Conservation (phyloP, 2,888 invertebrate species). For the Ophion ellenae region DNA sequence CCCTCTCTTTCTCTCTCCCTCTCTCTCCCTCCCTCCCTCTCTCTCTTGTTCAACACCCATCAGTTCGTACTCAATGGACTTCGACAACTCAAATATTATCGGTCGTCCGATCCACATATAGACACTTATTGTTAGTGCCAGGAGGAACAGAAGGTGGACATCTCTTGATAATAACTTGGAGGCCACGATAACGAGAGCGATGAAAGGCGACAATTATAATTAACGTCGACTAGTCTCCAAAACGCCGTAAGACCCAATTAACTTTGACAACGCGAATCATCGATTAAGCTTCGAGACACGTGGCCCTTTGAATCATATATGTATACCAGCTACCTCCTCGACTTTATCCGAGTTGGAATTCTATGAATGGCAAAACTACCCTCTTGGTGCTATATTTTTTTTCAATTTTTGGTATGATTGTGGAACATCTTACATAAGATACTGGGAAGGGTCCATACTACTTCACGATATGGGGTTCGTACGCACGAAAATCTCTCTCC, state of each 20-base stretch:
- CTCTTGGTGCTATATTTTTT: too few species aligned
- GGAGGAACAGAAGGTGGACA: constrained; percentile 26
- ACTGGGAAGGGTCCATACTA: too few species aligned
- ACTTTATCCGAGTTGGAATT: too few species aligned
- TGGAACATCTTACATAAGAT: too few species aligned
- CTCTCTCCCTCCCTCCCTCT: background rate
- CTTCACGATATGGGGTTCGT: too few species aligned
- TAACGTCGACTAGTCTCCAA: constrained; percentile 26
- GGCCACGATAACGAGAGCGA: constrained; percentile 28
- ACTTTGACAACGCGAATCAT: constrained; percentile 33
- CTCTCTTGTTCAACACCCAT: constrained; percentile 71
- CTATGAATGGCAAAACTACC: too few species aligned
- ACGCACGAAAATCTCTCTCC: too few species aligned
- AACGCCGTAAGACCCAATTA: constrained; percentile 34
- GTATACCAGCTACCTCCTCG: too few species aligned
- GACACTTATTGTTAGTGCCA: constrained; percentile 28
- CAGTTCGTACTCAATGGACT: constrained; percentile 72
- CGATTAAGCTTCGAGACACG: constrained; percentile 1
- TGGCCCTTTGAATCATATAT: background rate
- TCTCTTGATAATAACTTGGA: constrained; percentile 29
- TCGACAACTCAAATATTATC: constrained; percentile 82
- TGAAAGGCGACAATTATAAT: constrained; percentile 32
- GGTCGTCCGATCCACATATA: constrained; percentile 61
- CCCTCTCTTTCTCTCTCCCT: background rate
- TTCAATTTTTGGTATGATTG: too few species aligned